Base-by-base conservation (phyloP, 1,140 invertebrate genomes). In the Aphaenogaster ashmeadi region DNA sequence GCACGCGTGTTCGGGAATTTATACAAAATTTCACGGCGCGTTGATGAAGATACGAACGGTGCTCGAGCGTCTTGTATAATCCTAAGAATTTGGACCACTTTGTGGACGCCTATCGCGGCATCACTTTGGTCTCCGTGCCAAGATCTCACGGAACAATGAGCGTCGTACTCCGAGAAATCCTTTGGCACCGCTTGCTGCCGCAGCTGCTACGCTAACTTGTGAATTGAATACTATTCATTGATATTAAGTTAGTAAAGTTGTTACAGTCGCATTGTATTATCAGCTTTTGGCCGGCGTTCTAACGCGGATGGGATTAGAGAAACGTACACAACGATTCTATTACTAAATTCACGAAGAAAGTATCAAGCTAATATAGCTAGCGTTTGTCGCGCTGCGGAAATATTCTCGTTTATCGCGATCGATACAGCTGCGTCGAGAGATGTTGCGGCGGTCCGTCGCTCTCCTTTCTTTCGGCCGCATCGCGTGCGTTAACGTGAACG, bases 121-220 rank as follows among this genome's bases (percentile, higher is more conserved):
- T 50, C 8, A 15, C 66, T 60, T 66, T 62, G 79, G 87, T 41
- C 21, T 81, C 87, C 77, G 90, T 91, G 90, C 90, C 90, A 91
- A 91, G 89, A 91, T 91, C 80, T 62, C 62, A 56, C 88, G 86
- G 87, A 89, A 89, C 88, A 86, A 85, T 89, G 78, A 74, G 75
- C 79, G 88, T 86, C 79, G 83, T 66, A 58, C 86, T 87, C 71
- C 67, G 66, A 87, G 90, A 91, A 66, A 84, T 64, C 54, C 52
- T 79, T 44, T 90, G 74, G 69, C 67, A 75, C 33, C 36, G 50
- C 69, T 71, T 44, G 36, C 67, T 56, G 33, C 33, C 33, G 66
- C 72, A 58, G 41, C 71, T 87, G 87, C 60, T 33, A 75, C 60
- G 56, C 50, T 62, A 56, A 69, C 66, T 81, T 87, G 72, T 90